These are phyloP conservation scores for Eulemur mongoz DNA, from an alignment of 2,797 vertebrate genomes.

Conservation along the genomic window DNA sequence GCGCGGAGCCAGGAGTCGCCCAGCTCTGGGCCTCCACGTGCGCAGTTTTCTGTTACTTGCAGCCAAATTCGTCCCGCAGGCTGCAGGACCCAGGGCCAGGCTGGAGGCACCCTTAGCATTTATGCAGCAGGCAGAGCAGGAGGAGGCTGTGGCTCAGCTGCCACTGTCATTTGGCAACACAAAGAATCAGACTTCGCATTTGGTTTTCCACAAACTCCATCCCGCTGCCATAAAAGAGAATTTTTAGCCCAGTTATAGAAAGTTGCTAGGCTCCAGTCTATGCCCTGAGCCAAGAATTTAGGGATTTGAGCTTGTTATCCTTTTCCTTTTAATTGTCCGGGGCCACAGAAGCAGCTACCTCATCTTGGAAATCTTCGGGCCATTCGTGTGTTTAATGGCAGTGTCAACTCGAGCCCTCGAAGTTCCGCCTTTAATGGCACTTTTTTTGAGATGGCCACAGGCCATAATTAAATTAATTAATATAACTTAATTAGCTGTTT, in stretches of 20 bases:
- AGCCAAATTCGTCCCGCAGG: not conserved
- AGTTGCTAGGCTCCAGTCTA: not conserved
- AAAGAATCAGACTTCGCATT: not conserved
- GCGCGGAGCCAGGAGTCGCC: accelerated
- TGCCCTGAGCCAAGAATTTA: not conserved
- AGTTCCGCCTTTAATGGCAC: not conserved
- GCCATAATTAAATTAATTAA: constrained; percentile 65
- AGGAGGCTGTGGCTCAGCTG: not conserved
- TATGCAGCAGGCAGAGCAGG: not conserved
- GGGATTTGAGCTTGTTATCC: not conserved
- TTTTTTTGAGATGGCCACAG: constrained; percentile 41
- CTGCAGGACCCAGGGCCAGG: not conserved
- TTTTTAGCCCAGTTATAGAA: constrained; percentile 9
- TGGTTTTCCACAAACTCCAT: not conserved
- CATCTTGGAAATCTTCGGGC: not conserved
- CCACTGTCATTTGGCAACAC: not conserved
- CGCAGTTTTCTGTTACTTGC: not conserved
- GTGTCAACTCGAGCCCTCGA: not conserved
- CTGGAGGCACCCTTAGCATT: not conserved
- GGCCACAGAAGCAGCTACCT: not conserved
- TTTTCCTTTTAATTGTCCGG: not conserved
- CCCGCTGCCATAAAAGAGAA: not conserved
- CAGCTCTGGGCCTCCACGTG: not conserved
- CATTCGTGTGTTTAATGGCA: not conserved
- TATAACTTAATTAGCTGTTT: constrained; percentile 64